A percentile compares a stretch with the other conserved stretches of the same genome.
Evolutionary conservation across 2,113 vertebrate genomes (phyloP).

Genomic region (Paramormyrops kingsleyae): DNA sequence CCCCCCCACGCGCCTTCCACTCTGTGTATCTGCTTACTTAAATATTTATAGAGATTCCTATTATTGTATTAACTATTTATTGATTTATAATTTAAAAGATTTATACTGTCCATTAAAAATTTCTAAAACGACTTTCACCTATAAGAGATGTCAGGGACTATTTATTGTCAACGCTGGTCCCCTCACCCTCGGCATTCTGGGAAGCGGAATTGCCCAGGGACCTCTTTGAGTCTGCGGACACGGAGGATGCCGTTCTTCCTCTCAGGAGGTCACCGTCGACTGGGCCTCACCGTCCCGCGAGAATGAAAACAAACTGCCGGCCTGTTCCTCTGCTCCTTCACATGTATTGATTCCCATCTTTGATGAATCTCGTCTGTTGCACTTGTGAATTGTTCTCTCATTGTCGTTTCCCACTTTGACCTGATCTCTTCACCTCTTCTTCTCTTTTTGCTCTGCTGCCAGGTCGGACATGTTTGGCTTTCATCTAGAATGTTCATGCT

Average conservation of each 20-base stretch:
- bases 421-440: neutral
- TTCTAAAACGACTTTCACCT: slow-evolving; percentile 61
- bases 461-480: neutral
- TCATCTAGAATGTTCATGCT: neutral
- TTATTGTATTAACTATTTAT: slow-evolving; percentile 99
- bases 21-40: slow-evolving; percentile 64
- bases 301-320: slow-evolving; percentile 59
- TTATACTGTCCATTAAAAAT: slow-evolving; percentile 74
- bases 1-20: slow-evolving; percentile 16
- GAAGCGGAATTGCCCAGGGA: slow-evolving; percentile 54
- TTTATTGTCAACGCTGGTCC: slow-evolving; percentile 58
- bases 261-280: slow-evolving; percentile 53
- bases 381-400: slow-evolving; percentile 27
- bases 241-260: slow-evolving; percentile 40
- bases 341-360: slow-evolving; percentile 60
- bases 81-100: slow-evolving; percentile 98
- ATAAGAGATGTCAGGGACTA: slow-evolving; percentile 60
- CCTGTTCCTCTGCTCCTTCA: slow-evolving; percentile 43
- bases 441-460: neutral
- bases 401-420: slow-evolving; percentile 25
- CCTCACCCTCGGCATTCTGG: slow-evolving; percentile 54
- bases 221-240: slow-evolving; percentile 63
- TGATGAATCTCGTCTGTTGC: slow-evolving; percentile 41
- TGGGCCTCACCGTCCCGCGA: slow-evolving; percentile 45
- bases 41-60: slow-evolving; percentile 91